These are phyloP conservation scores for Malthinus seriepunctatus DNA, from an alignment of 2,888 invertebrate genomes.

Conservation along the genomic window DNA sequence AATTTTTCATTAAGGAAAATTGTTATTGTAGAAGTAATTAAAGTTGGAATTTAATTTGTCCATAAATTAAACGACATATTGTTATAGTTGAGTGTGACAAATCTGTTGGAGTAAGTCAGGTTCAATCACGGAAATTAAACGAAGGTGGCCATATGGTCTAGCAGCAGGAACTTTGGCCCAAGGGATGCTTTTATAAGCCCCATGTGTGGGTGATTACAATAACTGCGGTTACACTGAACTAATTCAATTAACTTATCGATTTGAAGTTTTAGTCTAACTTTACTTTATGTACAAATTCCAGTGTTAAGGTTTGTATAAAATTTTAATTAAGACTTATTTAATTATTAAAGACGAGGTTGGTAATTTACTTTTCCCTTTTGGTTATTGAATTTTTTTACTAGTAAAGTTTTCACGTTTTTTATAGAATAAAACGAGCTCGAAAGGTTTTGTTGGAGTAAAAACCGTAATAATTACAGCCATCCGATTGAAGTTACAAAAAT, in stretches of 20 bases:
- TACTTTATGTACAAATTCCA: not conserved
- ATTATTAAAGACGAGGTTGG: too few relatives aligned
- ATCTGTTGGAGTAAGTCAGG: constrained; percentile 48
- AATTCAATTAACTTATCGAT: constrained; percentile 23
- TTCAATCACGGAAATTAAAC: constrained; percentile 47
- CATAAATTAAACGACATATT: constrained; percentile 45
- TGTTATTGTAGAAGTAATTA: too few relatives aligned
- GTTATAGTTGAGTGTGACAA: constrained; percentile 51
- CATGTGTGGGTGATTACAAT: constrained; percentile 27
- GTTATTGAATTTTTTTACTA: too few relatives aligned
- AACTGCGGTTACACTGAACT: constrained; percentile 23
- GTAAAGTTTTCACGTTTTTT: too few relatives aligned
- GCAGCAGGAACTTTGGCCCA: constrained; percentile 36
- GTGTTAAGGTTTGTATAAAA: not conserved
- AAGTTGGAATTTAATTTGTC: not conserved
- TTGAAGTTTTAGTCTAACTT: constrained; percentile 1
- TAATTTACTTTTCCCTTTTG: too few relatives aligned
- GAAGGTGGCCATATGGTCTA: constrained; percentile 47
- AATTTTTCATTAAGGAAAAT: too few relatives aligned
- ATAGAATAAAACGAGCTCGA: too few relatives aligned
- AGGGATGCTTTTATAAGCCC: constrained; percentile 25
- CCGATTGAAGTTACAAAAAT: too few relatives aligned
- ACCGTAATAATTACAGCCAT: too few relatives aligned
- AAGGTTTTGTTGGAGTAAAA: too few relatives aligned
- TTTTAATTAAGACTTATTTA: not conserved